Evolutionary conservation across 30 jellyfish, hydroid and myxozoan species (phyloP).

Genomic region (Hydractinia symbiolongicarpus): DNA sequence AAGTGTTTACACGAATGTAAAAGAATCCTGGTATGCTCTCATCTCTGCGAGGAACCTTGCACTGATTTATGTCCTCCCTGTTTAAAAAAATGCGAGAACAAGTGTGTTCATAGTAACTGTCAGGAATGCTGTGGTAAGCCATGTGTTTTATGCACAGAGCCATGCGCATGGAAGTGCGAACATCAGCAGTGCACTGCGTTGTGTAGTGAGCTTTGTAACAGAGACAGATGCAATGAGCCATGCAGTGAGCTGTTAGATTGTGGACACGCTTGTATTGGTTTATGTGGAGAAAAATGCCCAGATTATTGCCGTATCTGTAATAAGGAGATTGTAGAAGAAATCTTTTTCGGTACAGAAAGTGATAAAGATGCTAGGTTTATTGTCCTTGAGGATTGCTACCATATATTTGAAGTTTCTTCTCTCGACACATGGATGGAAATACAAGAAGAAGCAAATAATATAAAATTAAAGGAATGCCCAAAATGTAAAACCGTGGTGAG

Average conservation of each 20-base stretch:
- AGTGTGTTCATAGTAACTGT: slow-evolving; percentile 42
- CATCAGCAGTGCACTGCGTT: slow-evolving; percentile 23
- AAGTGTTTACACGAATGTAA: slow-evolving; percentile 26
- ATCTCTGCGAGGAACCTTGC: slow-evolving; percentile 28
- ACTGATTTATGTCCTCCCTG: slow-evolving; percentile 45
- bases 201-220: slow-evolving; percentile 38
- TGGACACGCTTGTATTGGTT: slow-evolving; percentile 38
- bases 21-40: slow-evolving; percentile 36
- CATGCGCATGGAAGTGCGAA: slow-evolving; percentile 37
- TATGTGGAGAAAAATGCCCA: slow-evolving; percentile 43
- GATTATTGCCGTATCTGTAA: slow-evolving; percentile 19
- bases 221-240: slow-evolving; percentile 40
- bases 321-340: slow-evolving; percentile 54
- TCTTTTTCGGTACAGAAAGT: slow-evolving; percentile 61
- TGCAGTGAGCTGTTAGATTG: slow-evolving; percentile 9
- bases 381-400: slow-evolving; percentile 54
- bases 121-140: slow-evolving; percentile 32
- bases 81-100: slow-evolving; percentile 21
- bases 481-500: slow-evolving; percentile 55
- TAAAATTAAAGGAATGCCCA: slow-evolving; percentile 52
- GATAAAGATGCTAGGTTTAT: slow-evolving; percentile 58
- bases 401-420: slow-evolving; percentile 43
- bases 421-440: slow-evolving; percentile 56
- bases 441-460: background rate
- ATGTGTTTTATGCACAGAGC: slow-evolving; percentile 48